Evolutionary conservation across 2,888 invertebrate species (phyloP).

Genomic region (Timema podura): DNA sequence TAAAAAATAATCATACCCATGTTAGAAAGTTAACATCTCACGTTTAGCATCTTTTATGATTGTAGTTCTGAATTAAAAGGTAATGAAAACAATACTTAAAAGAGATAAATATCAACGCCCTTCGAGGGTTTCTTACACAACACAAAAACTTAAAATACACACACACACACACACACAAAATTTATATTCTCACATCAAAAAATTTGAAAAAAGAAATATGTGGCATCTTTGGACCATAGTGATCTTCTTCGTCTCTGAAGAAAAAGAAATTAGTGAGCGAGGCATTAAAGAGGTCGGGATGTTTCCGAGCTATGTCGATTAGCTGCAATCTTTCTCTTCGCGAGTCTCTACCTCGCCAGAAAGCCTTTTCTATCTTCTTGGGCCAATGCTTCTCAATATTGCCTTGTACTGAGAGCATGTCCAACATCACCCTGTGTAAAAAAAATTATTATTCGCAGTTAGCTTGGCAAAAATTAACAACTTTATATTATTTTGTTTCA

Average conservation of each 20-base stretch:
- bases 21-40: too few species aligned
- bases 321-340: conserved; percentile 78
- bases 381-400: conserved; percentile 69
- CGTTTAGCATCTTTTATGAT: too few species aligned
- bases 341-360: conserved; percentile 93
- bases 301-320: conserved; percentile 67
- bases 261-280: conserved; percentile 96
- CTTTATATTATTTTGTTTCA: too few species aligned
- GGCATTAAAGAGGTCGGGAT: conserved; percentile 81
- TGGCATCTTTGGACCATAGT: conserved; percentile 81
- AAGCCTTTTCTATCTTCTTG: conserved; percentile 66
- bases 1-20: too few species aligned
- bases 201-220: conserved; percentile 90
- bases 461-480: neutral
- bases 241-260: conserved; percentile 74
- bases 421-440: conserved; percentile 70
- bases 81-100: too few species aligned
- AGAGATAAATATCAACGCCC: too few species aligned
- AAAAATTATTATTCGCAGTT: conserved; percentile 13
- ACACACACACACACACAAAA: too few species aligned
- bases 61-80: too few species aligned
- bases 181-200: conserved; percentile 68
- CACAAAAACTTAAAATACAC: too few species aligned
- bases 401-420: conserved; percentile 86
- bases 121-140: too few species aligned